Evolutionary conservation across 92 coral and sea anemone species (phyloP).

Genomic region (Plumapathes pennacea): DNA sequence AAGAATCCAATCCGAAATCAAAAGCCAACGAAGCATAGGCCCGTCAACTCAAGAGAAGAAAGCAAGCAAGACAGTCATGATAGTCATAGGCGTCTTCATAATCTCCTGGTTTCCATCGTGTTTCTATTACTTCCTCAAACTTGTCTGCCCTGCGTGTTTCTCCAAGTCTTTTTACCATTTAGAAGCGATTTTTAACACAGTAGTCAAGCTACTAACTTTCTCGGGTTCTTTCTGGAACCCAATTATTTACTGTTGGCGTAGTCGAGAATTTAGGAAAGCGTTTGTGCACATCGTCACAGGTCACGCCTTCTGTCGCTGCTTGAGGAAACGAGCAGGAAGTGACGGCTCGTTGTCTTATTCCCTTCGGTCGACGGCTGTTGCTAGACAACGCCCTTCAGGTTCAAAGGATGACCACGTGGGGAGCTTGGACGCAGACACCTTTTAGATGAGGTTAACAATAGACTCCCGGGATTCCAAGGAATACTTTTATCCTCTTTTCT

Average conservation of each 20-base stretch:
- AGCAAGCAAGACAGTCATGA: conserved; percentile 79
- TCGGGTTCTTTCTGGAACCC: conserved; percentile 88
- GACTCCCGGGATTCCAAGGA: too few species aligned
- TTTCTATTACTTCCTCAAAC: conserved; percentile 81
- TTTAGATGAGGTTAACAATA: too few species aligned
- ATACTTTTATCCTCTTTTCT: too few species aligned
- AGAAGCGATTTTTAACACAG: conserved; percentile 70
- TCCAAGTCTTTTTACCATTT: conserved; percentile 42
- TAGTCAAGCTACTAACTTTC: conserved; percentile 83
- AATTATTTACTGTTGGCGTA: conserved; percentile 91
- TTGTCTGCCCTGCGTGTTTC: conserved; percentile 69
- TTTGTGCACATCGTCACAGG: conserved; percentile 70
- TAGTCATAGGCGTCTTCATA: conserved; percentile 84
- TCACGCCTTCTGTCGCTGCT: neutral
- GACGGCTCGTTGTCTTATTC: too few species aligned
- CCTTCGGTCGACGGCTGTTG: too few species aligned
- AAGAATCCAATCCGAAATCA: conserved; percentile 37
- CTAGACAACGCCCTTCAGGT: too few species aligned
- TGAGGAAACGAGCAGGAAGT: too few species aligned
- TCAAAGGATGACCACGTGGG: too few species aligned
- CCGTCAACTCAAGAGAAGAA: conserved; percentile 45
- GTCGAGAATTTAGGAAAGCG: conserved; percentile 77
- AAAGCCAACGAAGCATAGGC: neutral
- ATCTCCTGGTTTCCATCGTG: conserved; percentile 92
- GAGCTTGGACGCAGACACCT: too few species aligned